phyloP scores from a whole-genome alignment of 1,140 invertebrate genomes.

The Mercenaria mercenaria region DNA sequence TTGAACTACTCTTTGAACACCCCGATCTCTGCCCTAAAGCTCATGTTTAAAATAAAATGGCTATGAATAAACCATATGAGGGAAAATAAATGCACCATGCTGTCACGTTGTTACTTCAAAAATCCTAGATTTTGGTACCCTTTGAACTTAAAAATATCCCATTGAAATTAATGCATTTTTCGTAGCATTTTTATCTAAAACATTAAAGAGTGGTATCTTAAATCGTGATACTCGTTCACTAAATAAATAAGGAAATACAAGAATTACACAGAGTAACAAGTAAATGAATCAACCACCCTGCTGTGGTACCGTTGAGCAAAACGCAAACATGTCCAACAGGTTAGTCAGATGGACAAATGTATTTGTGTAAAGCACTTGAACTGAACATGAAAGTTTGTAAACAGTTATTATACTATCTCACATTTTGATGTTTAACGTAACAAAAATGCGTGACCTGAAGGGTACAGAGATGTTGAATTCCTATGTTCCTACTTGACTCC shows the following conservation, averaged over 20 bases:
- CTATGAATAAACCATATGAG: too few relatives aligned
- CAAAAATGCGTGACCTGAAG: slow-evolving; percentile 1
- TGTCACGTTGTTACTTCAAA: too few relatives aligned
- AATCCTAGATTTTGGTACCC: too few relatives aligned
- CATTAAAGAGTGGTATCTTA: neutral
- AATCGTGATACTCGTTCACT: neutral
- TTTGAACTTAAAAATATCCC: too few relatives aligned
- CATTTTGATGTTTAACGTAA: slow-evolving; percentile 24
- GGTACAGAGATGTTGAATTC: neutral
- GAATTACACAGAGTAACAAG: neutral
- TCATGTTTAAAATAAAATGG: too few relatives aligned
- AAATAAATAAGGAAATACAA: neutral
- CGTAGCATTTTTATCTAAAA: too few relatives aligned
- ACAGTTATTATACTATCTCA: slow-evolving; percentile 12
- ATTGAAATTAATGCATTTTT: too few relatives aligned
- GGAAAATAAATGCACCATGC: neutral
- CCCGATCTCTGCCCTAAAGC: too few relatives aligned
- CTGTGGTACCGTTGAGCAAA: neutral
- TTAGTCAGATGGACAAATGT: neutral
- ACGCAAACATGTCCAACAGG: neutral
- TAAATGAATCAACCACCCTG: neutral
- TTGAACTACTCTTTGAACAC: too few relatives aligned
- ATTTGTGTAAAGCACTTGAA: neutral
- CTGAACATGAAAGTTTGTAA: neutral
- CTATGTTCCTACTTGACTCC: neutral